Conservation (phyloP, 2,888 invertebrate genomes). For the Mythimna pallens region DNA sequence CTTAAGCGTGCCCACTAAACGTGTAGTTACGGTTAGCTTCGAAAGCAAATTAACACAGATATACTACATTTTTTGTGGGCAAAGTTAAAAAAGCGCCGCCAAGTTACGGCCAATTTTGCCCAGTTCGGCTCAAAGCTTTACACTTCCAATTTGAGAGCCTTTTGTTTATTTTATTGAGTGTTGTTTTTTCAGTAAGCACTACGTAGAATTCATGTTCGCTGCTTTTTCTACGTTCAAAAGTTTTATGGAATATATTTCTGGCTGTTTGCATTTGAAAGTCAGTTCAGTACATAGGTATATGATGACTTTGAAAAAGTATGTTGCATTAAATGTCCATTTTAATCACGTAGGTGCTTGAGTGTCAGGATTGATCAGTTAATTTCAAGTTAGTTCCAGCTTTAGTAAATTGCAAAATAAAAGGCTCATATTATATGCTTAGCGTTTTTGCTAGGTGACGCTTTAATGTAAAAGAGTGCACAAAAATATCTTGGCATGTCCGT, state of each 20-base stretch:
- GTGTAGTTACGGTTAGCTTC: conserved; percentile 42
- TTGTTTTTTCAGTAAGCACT: conserved; percentile 52
- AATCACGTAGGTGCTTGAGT: neutral
- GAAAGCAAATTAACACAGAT: conserved; percentile 53
- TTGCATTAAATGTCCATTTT: neutral
- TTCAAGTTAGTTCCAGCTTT: neutral
- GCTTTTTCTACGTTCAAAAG: conserved; percentile 28
- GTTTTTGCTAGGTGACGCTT: neutral
- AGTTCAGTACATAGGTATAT: conserved; percentile 14
- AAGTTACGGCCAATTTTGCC: conserved; percentile 51
- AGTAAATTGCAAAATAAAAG: neutral
- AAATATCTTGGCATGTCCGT: neutral
- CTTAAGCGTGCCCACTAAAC: conserved; percentile 37
- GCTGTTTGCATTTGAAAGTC: conserved; percentile 18
- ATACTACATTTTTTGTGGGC: conserved; percentile 41
- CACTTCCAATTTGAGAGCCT: conserved; percentile 59
- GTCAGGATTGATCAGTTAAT: neutral
- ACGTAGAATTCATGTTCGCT: conserved; percentile 33
- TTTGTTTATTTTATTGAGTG: conserved; percentile 62
- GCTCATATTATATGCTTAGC: neutral
- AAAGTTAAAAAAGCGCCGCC: conserved; percentile 41
- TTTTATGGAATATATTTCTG: conserved; percentile 32
- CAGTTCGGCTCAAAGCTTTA: conserved; percentile 61
- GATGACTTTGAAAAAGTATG: neutral
- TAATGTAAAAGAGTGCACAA: neutral